Base-by-base conservation (phyloP, 30 jellyfish, hydroid and myxozoan species). In the Nemopilema nomurai region DNA sequence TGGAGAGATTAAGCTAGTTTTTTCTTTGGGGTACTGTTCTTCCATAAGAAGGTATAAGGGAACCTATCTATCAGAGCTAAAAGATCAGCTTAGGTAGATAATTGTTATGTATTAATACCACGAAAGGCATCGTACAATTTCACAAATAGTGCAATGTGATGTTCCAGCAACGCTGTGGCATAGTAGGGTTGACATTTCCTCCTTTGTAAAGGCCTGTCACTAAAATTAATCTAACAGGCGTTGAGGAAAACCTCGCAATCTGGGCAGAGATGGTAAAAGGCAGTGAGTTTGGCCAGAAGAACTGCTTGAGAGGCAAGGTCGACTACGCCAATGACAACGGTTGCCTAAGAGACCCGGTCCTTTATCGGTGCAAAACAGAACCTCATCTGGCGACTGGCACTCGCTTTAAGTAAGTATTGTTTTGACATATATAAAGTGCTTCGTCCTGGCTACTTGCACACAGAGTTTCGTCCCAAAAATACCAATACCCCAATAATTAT, bases 291-390 rank as follows among this genome's bases (percentile, higher is more conserved):
- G 98, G 98, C 17, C 80, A 25, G 63, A 80, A 67, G 62, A 49
- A 68, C 67, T 95, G 99, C 81, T 68, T 95, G 49, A 86, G 99
- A 21, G 99, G 93, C 3, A 95, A 87, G 62, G 81, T 95, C 52
- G 99, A 95, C 51, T 90, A 89, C 74, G 83, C 81, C 22, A 85
- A 97, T 16, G 97, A 89, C 74, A 95, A 95, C 76, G 99, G 99
- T 21, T 95, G 99, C 57, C 67, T 95, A 49, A 84, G 99, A 49
- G 99, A 95, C 81, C 99, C 99, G 23, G 97, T 90, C 32, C 41
- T 95, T 72, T 95, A 95, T 74, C 69, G 99, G 75, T 95, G 97
- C 63, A 76, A 95, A 28, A 67, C 50, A 19, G 99, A 95, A 52
- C 89, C 90, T 18, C 99, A 95, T 82, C 77, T 90, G 22, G 89